Conservation (phyloP, 2,113 vertebrate species). For the Dipodomys spectabilis region DNA sequence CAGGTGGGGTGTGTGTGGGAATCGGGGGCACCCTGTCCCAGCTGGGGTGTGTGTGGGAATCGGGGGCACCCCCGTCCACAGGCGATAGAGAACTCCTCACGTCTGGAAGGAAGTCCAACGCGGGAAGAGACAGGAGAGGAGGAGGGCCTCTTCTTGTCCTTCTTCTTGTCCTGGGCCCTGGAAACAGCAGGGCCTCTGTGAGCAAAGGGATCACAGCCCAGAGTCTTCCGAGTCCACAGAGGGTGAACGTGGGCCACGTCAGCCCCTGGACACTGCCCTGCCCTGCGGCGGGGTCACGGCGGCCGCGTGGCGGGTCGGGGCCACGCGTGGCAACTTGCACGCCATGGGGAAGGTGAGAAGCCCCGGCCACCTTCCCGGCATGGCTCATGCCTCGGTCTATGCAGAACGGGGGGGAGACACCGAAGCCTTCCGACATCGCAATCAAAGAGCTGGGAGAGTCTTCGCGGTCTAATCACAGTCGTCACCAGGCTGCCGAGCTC, state of each 20-base stretch:
- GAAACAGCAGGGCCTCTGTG: neutral
- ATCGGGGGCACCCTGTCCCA: too few relatives aligned
- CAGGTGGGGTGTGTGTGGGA: too few relatives aligned
- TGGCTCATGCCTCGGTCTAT: neutral
- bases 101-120: neutral
- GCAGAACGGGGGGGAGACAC: neutral
- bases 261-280: neutral
- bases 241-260: neutral
- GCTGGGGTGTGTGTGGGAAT: too few relatives aligned
- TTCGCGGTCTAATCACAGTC: neutral
- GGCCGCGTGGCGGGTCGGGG: neutral
- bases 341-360: neutral
- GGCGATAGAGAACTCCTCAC: rapidly evolving
- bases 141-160: neutral
- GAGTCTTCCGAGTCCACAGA: neutral
- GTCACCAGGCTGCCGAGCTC: neutral
- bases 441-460: conserved; percentile 21
- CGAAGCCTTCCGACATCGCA: conserved; percentile 42
- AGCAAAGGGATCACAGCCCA: neutral
- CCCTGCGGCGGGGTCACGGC: neutral
- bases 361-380: neutral
- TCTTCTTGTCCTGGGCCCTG: neutral
- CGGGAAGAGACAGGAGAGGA: neutral
- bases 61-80: too few relatives aligned
- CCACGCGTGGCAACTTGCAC: neutral